Evolutionary conservation across 2,797 vertebrate genomes (phyloP).

Genomic region (Melanitta fusca): DNA sequence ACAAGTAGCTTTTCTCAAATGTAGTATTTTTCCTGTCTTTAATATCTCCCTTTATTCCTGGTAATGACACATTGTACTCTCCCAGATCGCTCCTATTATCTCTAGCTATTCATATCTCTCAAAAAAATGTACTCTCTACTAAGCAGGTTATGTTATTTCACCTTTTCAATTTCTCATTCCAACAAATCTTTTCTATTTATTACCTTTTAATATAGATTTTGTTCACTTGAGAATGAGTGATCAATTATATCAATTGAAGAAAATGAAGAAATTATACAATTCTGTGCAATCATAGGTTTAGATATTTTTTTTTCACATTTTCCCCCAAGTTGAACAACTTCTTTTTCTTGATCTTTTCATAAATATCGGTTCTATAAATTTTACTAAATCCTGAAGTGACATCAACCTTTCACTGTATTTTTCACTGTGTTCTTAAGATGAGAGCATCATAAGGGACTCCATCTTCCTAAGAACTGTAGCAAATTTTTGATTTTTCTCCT

Average conservation of each 20-base stretch:
- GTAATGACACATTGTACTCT: not conserved
- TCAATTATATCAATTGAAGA: not conserved
- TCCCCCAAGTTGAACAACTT: not conserved
- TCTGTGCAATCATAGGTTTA: not conserved
- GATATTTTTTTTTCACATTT: not conserved
- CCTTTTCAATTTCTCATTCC: not conserved
- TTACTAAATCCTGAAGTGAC: not conserved
- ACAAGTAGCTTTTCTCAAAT: not conserved
- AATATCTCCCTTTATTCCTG: not conserved
- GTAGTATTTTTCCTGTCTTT: not conserved
- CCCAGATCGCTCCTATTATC: not conserved
- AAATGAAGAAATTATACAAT: not conserved
- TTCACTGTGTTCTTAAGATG: not conserved
- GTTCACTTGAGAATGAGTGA: not conserved
- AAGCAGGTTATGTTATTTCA: not conserved
- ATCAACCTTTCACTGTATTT: not conserved
- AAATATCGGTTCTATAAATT: not conserved
- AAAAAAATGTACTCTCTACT: not conserved
- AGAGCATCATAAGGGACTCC: accelerated
- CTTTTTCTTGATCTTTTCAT: not conserved
- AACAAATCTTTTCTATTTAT: not conserved
- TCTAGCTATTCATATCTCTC: not conserved
- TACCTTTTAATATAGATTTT: not conserved
- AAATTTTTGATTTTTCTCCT: not conserved
- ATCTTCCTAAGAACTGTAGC: not conserved